phyloP scores from a whole-genome alignment of 2,113 vertebrate species.

The Circaetus gallicus region DNA sequence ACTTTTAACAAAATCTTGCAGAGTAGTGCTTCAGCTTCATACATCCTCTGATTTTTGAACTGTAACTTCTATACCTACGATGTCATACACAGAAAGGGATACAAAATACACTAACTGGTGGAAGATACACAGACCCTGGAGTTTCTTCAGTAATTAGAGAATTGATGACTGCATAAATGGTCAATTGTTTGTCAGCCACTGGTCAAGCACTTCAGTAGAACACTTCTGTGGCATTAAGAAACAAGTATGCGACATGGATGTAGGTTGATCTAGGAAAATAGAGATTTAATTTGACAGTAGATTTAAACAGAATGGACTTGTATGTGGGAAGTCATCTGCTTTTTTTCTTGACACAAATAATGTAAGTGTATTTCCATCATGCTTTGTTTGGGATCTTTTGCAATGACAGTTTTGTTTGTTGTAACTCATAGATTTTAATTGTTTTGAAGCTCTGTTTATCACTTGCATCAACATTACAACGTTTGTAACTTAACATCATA shows the following conservation, averaged over 20 bases:
- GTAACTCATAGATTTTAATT: neutral
- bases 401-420: neutral
- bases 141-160: neutral
- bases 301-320: neutral
- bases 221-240: neutral
- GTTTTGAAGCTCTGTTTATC: neutral
- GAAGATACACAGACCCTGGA: neutral
- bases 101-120: neutral
- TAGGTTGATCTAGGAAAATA: neutral
- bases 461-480: neutral
- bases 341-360: neutral
- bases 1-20: neutral
- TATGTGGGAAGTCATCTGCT: neutral
- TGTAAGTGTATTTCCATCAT: neutral
- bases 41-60: neutral
- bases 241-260: neutral
- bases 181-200: neutral
- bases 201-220: neutral
- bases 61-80: fast-evolving
- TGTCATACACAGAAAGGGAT: neutral
- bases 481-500: neutral
- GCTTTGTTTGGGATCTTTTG: neutral
- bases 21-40: neutral
- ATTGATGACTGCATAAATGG: neutral
- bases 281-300: neutral